Evolutionary conservation across 2,797 vertebrate genomes (phyloP).

Genomic region (Oreochromis mossambicus): DNA sequence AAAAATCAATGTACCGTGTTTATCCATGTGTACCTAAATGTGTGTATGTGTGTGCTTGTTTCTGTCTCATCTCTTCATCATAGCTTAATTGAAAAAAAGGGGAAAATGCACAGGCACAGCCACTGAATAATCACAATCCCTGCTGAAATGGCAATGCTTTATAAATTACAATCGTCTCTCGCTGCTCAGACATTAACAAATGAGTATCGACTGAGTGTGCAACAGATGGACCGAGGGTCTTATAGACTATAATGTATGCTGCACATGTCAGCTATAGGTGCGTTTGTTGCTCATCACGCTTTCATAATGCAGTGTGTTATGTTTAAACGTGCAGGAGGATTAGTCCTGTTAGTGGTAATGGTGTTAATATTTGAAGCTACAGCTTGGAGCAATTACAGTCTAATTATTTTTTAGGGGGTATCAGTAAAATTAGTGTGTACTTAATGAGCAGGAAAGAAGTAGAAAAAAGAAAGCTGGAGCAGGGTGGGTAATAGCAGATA

Average conservation of each 20-base stretch:
- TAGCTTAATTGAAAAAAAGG: background rate
- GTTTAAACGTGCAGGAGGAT: background rate
- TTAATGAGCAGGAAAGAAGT: background rate
- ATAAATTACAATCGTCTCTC: background rate
- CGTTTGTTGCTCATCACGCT: background rate
- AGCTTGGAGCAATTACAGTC: background rate
- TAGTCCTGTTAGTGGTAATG: background rate
- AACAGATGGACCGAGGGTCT: background rate
- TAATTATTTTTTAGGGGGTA: background rate
- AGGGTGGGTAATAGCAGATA: background rate
- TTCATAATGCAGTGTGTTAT: background rate
- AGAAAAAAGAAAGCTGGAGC: background rate
- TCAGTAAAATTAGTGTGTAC: background rate
- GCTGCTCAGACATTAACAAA: background rate
- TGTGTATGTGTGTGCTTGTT: background rate
- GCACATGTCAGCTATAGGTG: background rate
- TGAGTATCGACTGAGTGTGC: conserved; percentile 5
- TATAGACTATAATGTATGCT: background rate
- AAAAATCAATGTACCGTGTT: conserved; percentile 2
- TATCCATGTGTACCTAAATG: conserved; percentile 4
- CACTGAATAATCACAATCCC: background rate
- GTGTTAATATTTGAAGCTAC: background rate
- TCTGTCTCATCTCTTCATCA: background rate
- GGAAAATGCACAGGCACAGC: background rate
- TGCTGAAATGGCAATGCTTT: background rate